Evolutionary conservation across 2,797 vertebrate genomes (phyloP), one percentile per base, ranked within the genome.

Genomic region (Hozukius guyotensis): DNA sequence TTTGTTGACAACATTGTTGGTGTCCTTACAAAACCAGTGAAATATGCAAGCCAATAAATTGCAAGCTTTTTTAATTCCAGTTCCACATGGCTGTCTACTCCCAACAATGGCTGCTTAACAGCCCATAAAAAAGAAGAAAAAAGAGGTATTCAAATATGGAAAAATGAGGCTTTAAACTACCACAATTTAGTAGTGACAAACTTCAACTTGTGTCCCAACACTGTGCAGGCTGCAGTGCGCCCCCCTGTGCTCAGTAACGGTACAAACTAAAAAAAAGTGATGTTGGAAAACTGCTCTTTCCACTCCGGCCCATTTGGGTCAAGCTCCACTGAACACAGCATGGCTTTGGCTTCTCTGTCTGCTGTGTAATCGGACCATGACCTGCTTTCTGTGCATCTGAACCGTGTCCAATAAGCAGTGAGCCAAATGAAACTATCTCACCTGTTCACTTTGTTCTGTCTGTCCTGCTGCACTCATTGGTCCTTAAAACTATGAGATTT

Each of bases 381-480:
- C 87, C 89, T 86, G 81, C 78, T 91, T 89, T 89, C 83, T 89
- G 83, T 60, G 82, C 67, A 80, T 79, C 71, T 90, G 90, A 91
- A 90, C 92, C 81, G 62, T 75, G 79, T 90, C 82, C 86, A 88
- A 85, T 75, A 70, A 88, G 84, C 87, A 90, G 55, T 38, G 81
- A 84, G 88, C 85, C 84, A 88, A 87, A 81, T 64, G 85, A 87
- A 91, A 87, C 81, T 59, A 74, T 84, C 91, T 90, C 89, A 91
- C 90, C 87, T 93, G 89, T 84, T 91, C 78, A 38, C 80, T 80
- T 69, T 85, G 73, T 88, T 87, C 80, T 80, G 63, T 83, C 70
- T 38, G 61, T 83, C 42, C 80, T 14, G 52, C 32, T 83, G 67
- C 70, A 66, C 59, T 56, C 46, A 31, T 20, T 3, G 52, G 18